Conservation (phyloP, 1,140 invertebrate species). For the Teleopsis dalmanni region DNA sequence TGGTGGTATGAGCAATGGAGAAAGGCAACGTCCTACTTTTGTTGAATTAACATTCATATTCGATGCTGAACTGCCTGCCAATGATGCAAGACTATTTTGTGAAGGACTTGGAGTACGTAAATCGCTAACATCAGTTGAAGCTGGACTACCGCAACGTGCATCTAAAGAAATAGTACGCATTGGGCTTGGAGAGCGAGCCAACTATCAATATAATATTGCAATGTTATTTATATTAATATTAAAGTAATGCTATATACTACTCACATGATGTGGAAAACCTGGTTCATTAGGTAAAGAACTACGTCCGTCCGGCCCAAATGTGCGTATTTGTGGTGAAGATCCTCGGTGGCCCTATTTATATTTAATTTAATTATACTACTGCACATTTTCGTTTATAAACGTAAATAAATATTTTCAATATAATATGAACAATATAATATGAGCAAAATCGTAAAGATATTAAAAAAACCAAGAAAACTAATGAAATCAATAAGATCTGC, state of each 20-base stretch:
- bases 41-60: conserved; percentile 44
- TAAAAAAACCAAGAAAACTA: no score
- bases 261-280: conserved; percentile 32
- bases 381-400: no score
- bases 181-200: conserved; percentile 63
- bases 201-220: not conserved
- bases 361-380: conserved; percentile 13
- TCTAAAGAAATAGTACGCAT: conserved; percentile 65
- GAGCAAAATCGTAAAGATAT: not conserved
- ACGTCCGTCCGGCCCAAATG: conserved; percentile 65
- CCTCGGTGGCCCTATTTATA: conserved; percentile 66
- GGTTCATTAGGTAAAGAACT: conserved; percentile 40
- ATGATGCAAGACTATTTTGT: conserved; percentile 52
- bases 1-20: conserved; percentile 63
- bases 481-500: no score
- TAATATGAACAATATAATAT: not conserved
- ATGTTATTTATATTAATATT: not conserved
- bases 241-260: not conserved
- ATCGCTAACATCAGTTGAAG: conserved; percentile 38
- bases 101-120: conserved; percentile 47
- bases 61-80: conserved; percentile 44
- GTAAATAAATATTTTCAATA: not conserved
- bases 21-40: conserved; percentile 51
- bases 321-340: conserved; percentile 68
- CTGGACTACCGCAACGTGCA: conserved; percentile 54